Evolutionary conservation across 2,888 invertebrate species (phyloP).

Genomic region (Rhagonycha lutea): DNA sequence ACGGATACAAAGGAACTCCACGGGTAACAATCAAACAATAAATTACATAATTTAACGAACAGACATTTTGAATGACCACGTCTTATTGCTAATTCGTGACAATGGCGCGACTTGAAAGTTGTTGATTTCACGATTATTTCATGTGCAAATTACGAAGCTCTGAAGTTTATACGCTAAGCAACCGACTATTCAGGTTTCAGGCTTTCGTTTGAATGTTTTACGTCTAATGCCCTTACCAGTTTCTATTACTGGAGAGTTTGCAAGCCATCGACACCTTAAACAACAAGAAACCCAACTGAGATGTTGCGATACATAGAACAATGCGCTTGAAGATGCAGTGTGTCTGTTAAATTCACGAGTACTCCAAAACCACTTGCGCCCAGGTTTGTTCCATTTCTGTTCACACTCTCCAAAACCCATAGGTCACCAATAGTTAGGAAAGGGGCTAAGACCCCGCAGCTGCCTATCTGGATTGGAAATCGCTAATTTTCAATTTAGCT

Average conservation of each 20-base stretch:
- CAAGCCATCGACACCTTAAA: not conserved
- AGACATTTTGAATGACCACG: slow-evolving; percentile 8
- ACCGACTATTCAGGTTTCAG: not conserved
- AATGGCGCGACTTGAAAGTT: not conserved
- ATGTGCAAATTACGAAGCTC: not conserved
- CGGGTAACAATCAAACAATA: slow-evolving; percentile 2
- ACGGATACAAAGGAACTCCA: not conserved
- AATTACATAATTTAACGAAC: slow-evolving; percentile 9
- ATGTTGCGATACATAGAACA: not conserved
- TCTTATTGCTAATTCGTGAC: slow-evolving; percentile 14
- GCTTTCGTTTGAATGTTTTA: not conserved
- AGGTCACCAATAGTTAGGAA: too few relatives aligned
- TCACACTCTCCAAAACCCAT: too few relatives aligned
- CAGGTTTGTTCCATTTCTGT: too few relatives aligned
- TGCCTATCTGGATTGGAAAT: too few relatives aligned
- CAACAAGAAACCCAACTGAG: not conserved
- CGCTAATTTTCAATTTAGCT: too few relatives aligned
- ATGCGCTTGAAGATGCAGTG: not conserved
- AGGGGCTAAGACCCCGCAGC: too few relatives aligned
- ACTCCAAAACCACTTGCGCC: too few relatives aligned
- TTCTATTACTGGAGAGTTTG: not conserved
- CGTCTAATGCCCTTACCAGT: not conserved
- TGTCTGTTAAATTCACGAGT: too few relatives aligned
- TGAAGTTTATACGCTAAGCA: not conserved
- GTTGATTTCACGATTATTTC: slow-evolving; percentile 10